Base-by-base conservation (phyloP, 2,888 invertebrate genomes). In the Anticlea derivata region DNA sequence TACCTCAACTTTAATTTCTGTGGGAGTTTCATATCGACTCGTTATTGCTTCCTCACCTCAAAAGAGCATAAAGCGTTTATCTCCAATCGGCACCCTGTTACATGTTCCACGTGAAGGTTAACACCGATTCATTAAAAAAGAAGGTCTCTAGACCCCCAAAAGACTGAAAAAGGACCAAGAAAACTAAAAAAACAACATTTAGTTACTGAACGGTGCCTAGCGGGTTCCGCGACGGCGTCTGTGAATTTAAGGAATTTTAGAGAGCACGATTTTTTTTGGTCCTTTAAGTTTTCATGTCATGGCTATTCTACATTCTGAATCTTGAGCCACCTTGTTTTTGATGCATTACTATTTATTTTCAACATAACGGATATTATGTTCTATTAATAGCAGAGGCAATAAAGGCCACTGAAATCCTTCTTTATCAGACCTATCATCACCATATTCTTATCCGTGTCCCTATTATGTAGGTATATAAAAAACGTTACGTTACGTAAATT, bases 121-220 rank as follows among this genome's bases (percentile, higher is more conserved):
- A 89, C 89, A 89, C 89, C 81, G 88, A 87, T 88, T 86, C 86
- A 83, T 87, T 89, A 85, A 89, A 88, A 88, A 88, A 86, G 71
- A 71, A 85, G 74, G 77, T 74, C 73, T 71, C 77, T 74, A 70
- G 88, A 88, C 88, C 89, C 86, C 89, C 89, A 87, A 87, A 90
- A 88, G 87, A 86, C 85, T 87, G 83, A 79, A 86, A 86, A 84
- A 85, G 73, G 81, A 79, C 66, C 63, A 82, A 63, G 31, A 26
- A 29, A 24, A 41, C 46, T 74, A 86, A 87, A 86, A 87, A 82
- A 84, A 80, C 80, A 83, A 84, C 80, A 80, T 80, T 83, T 78
- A 85, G 86, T 86, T 83, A 83, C 81, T 71, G 80, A 83, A 76
- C 85, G 89, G 89, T 89, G 89, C 89, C 89, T 88, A 88, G 83